These are phyloP conservation scores for Trogon melanurus DNA, from an alignment of 2,113 vertebrate genomes.

Conservation along the genomic window DNA sequence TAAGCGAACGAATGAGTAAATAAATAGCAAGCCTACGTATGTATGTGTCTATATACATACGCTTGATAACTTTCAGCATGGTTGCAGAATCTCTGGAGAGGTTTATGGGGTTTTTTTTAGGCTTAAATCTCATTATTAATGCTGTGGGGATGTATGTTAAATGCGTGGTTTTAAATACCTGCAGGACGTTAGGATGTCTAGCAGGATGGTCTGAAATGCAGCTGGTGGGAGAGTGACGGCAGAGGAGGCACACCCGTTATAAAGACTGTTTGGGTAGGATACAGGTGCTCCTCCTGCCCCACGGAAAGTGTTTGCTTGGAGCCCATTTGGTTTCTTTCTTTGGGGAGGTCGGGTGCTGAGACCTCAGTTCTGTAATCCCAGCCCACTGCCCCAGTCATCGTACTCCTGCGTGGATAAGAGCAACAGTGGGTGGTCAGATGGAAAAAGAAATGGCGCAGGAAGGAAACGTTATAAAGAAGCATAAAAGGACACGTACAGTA, in stretches of 20 bases:
- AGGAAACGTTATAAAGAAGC: not conserved
- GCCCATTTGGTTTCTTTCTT: not conserved
- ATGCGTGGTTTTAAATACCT: not conserved
- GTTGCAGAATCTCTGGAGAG: not conserved
- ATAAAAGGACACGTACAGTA: not conserved
- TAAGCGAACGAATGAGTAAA: not conserved
- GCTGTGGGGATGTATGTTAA: not conserved
- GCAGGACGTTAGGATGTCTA: not conserved
- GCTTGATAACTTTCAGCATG: not conserved
- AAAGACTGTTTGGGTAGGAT: not conserved
- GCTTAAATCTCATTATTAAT: not conserved
- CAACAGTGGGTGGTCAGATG: not conserved
- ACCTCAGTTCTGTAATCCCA: not conserved
- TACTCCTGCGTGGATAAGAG: accelerated
- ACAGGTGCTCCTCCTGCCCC: not conserved
- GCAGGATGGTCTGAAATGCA: not conserved
- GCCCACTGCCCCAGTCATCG: not conserved
- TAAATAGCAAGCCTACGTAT: too few relatives aligned
- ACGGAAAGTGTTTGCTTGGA: not conserved
- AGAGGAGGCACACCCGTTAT: not conserved
- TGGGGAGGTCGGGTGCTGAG: not conserved
- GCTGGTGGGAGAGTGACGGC: not conserved
- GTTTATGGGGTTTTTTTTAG: not conserved
- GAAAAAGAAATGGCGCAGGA: not conserved
- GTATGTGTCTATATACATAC: not conserved